These are phyloP conservation scores for Melanocharis versteri DNA, from an alignment of 2,113 vertebrate genomes.

Conservation along the genomic window DNA sequence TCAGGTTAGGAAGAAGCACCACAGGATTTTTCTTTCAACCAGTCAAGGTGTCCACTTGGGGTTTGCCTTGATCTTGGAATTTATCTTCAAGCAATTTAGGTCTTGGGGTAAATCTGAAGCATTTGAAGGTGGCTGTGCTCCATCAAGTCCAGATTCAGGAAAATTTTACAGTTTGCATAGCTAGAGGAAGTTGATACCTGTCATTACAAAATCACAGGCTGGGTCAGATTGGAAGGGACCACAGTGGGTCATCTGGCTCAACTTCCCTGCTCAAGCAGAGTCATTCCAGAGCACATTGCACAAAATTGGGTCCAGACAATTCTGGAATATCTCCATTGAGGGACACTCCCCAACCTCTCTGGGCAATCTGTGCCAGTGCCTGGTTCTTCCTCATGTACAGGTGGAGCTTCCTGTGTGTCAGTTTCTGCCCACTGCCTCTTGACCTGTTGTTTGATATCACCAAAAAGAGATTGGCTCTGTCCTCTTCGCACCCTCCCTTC, in stretches of 20 bases:
- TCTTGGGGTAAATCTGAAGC: not conserved
- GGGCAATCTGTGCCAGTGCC: not conserved
- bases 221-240: not conserved
- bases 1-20: not conserved
- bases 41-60: not conserved
- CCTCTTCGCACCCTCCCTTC: not conserved
- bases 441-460: not conserved
- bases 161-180: not conserved
- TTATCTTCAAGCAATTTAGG: not conserved
- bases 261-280: not conserved
- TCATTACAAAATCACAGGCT: not conserved
- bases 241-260: not conserved
- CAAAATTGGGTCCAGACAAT: not conserved
- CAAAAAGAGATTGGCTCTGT: not conserved
- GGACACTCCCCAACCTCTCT: not conserved
- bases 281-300: not conserved
- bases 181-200: not conserved
- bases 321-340: not conserved
- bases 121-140: not conserved
- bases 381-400: not conserved
- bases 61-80: not conserved
- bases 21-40: not conserved
- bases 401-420: not conserved
- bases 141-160: not conserved
- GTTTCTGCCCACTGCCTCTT: not conserved